These are phyloP conservation scores for Terrapene triunguis DNA, from an alignment of 2,113 vertebrate genomes.

Conservation along the genomic window DNA sequence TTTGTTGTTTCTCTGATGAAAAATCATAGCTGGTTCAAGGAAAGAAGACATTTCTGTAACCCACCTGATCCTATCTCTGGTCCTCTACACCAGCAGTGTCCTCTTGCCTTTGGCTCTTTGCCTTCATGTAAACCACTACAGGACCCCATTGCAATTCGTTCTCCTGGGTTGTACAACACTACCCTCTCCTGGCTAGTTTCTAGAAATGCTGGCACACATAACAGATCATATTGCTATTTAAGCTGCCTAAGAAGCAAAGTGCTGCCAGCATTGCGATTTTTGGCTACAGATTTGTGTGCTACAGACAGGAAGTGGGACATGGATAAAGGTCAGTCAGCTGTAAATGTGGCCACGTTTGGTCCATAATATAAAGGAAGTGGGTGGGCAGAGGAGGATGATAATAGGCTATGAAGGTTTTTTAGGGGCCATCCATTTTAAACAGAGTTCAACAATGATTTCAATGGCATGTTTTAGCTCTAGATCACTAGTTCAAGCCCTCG, in stretches of 20 bases:
- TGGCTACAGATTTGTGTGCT: accelerated
- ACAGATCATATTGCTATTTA: not conserved
- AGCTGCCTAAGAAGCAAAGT: not conserved
- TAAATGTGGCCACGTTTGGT: not conserved
- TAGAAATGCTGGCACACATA: not conserved
- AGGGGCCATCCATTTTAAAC: not conserved
- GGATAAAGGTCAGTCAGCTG: not conserved
- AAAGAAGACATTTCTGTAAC: not conserved
- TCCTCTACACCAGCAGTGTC: not conserved
- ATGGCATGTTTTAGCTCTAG: accelerated
- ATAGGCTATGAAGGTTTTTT: accelerated
- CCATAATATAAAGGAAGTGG: not conserved
- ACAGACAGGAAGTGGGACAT: accelerated
- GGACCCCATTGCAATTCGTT: not conserved
- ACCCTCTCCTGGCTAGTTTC: conserved; percentile 68
- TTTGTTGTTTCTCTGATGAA: not conserved
- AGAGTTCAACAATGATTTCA: not conserved
- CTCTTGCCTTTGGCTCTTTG: not conserved
- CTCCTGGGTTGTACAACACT: conserved; percentile 40
- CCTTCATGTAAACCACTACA: not conserved
- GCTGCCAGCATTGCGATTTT: accelerated
- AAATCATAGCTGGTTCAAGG: not conserved
- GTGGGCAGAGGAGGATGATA: not conserved
- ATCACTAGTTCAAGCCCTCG: not conserved
- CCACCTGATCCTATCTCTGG: not conserved